Base-by-base conservation (phyloP, 1,140 invertebrate species). In the Meloidogyne floridensis region DNA sequence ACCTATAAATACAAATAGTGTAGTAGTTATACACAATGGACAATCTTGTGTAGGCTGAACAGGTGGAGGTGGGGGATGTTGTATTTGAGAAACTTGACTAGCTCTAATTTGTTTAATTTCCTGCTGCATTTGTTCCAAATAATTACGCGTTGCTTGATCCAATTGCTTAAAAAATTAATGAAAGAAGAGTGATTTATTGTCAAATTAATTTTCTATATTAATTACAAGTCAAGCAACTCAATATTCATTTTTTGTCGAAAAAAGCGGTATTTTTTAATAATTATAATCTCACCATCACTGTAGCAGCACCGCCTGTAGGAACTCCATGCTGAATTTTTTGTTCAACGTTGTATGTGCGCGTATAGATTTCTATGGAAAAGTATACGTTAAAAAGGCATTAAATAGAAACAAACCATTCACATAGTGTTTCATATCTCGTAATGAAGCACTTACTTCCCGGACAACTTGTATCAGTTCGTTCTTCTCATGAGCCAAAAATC, bases 351-450 rank as follows among this genome's bases (percentile, higher is more conserved):
- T 89, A 89, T 10, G 89, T 85, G 11, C 88, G 88, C 4, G 88
- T 89, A 82, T 84, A 89, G n/a, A 90, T 89, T 75, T 89, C 88
- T 82, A 89, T n/a, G n/a, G n/a, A 47, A 47, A 8, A 65, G 11
- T 3, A 11, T 65, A n/a, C n/a, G 7, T n/a, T n/a, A 7, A 65
- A 65, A n/a, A 65, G 47, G 7, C 7, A 47, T 47, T 47, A 47
- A n/a, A 11, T 6, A 65, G 1, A 8, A 65, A 18, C 15, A 65
- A n/a, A 65, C 59, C 59, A 18, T 65, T 89, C 11, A 89, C 89
- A 72, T 89, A 89, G 43, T 84, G 86, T 51, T 89, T 90, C 88
- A 89, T 90, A 77, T 89, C 88, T 13, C 89, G 77, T 18, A 89
- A 32, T 3, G 82, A 83, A 7, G 85, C 32, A 43, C 83, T 86